Evolutionary conservation across 1,140 invertebrate genomes (phyloP).

Genomic region (Philotrypesis tridentata): DNA sequence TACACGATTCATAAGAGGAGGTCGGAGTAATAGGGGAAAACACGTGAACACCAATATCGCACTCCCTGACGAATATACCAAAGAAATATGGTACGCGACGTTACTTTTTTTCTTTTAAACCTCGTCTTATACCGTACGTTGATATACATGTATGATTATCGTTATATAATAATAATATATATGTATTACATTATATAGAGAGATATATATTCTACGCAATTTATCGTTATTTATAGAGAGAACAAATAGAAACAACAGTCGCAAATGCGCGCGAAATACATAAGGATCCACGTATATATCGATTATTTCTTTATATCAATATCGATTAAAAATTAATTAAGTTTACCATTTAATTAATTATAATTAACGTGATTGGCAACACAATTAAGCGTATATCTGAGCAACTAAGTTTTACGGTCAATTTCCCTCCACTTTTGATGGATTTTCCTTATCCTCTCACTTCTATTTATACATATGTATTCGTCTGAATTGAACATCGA

Average conservation of each 20-base stretch:
- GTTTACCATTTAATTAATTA: conserved; percentile 57
- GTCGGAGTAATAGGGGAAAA: neutral
- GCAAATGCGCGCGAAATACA: conserved; percentile 53
- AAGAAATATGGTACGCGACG: conserved; percentile 41
- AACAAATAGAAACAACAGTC: conserved; percentile 55
- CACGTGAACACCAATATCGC: conserved; percentile 19
- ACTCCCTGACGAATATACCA: conserved; percentile 35
- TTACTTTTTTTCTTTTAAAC: conserved; percentile 31
- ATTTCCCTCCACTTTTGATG: conserved; percentile 33
- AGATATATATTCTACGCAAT: conserved; percentile 48
- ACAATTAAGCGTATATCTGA: conserved; percentile 70
- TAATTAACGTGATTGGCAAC: conserved; percentile 67
- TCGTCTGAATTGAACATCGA: neutral
- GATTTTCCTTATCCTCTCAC: neutral
- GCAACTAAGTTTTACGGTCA: conserved; percentile 59
- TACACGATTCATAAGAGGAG: neutral
- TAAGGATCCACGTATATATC: conserved; percentile 44
- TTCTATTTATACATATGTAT: neutral
- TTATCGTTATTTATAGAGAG: conserved; percentile 48
- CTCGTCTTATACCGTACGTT: conserved; percentile 44
- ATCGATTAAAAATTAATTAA: conserved; percentile 61
- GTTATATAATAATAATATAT: conserved; percentile 38
- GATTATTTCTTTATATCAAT: conserved; percentile 48
- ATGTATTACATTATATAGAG: conserved; percentile 45
- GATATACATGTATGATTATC: conserved; percentile 52